Conservation (phyloP, 1,140 invertebrate species). For the Drosophila repleta region DNA sequence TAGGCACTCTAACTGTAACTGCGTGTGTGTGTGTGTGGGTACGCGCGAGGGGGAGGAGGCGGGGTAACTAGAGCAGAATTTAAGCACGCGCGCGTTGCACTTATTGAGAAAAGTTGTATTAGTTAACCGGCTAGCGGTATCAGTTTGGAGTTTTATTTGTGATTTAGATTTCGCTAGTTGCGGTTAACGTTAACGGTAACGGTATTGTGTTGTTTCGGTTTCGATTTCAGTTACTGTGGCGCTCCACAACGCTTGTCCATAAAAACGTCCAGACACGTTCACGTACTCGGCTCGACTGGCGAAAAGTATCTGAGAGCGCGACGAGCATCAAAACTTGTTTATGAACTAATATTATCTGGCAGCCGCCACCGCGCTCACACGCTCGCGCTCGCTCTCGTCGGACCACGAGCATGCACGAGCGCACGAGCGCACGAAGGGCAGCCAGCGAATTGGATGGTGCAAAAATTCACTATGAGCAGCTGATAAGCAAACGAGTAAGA, state of each 20-base stretch:
- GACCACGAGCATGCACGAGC: slow-evolving; percentile 3
- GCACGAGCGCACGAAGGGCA: slow-evolving; percentile 12
- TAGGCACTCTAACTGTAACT: background rate
- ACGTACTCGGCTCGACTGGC: slow-evolving; percentile 60
- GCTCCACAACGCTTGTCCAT: slow-evolving; percentile 40
- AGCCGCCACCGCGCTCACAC: background rate
- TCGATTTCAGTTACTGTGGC: background rate
- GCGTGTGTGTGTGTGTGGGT: background rate
- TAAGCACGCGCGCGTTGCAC: slow-evolving; percentile 24
- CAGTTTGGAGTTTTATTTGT: background rate
- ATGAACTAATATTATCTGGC: slow-evolving; percentile 29
- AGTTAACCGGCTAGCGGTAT: background rate
- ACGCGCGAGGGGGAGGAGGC: background rate
- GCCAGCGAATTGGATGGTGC: slow-evolving; percentile 39
- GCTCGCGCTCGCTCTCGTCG: slow-evolving; percentile 1
- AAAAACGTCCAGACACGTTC: slow-evolving; percentile 60
- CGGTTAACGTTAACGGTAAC: slow-evolving; percentile 30
- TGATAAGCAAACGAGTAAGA: slow-evolving; percentile 11
- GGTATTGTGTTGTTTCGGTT: slow-evolving; percentile 7
- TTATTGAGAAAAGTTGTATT: background rate
- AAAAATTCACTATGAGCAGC: slow-evolving; percentile 54
- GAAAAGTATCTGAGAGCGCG: slow-evolving; percentile 53
- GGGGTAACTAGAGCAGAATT: slow-evolving; percentile 4
- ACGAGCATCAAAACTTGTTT: slow-evolving; percentile 47
- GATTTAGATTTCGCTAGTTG: background rate